phyloP scores from a whole-genome alignment of 2,113 vertebrate genomes.

The Boleophthalmus pectinirostris region DNA sequence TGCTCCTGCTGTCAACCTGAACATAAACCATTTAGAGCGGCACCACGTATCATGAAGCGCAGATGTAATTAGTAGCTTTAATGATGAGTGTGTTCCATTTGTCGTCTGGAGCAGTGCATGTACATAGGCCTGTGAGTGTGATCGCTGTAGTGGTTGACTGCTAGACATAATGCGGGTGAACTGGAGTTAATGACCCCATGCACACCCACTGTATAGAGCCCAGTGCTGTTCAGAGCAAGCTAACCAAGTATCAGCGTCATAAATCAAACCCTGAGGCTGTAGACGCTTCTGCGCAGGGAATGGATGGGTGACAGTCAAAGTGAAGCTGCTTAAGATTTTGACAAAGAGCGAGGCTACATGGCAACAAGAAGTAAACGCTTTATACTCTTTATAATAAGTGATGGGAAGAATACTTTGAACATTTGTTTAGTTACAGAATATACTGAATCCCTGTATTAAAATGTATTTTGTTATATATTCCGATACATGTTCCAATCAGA shows the following conservation, averaged over 20 bases:
- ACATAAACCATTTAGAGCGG: conserved; percentile 7
- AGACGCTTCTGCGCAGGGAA: not conserved
- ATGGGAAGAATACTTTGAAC: too few relatives aligned
- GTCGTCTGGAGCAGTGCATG: not conserved
- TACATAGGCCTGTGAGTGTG: not conserved
- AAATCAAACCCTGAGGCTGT: not conserved
- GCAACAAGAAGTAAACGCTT: too few relatives aligned
- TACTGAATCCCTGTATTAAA: too few relatives aligned
- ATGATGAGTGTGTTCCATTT: not conserved
- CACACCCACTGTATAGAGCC: not conserved
- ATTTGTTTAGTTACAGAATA: too few relatives aligned
- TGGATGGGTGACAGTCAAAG: not conserved
- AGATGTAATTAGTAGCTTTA: conserved; percentile 5
- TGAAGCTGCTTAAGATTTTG: not conserved
- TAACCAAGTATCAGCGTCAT: not conserved
- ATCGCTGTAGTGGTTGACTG: not conserved
- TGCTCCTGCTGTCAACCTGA: not conserved
- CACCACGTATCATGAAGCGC: conserved; percentile 11
- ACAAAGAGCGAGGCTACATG: not conserved
- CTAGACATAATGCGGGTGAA: conserved; percentile 3
- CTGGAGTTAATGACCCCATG: conserved; percentile 3
- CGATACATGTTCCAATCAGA: too few relatives aligned
- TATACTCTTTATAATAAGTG: too few relatives aligned
- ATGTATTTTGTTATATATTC: too few relatives aligned
- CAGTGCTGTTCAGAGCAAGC: not conserved